Conservation (phyloP, 1,140 invertebrate species). For the Sitophilus oryzae region DNA sequence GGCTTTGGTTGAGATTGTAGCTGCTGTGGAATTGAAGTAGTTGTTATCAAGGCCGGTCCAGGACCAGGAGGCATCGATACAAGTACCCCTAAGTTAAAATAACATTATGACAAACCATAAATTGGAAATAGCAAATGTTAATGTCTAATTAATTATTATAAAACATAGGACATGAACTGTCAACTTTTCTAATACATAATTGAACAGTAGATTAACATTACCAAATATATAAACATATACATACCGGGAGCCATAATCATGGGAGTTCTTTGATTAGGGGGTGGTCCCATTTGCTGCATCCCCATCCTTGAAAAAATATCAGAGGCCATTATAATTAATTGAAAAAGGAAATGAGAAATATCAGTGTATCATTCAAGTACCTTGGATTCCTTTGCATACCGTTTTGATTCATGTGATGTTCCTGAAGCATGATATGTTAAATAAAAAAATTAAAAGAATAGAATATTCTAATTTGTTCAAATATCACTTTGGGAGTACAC, state of each 20-base stretch:
- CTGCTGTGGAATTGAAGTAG: constrained; percentile 37
- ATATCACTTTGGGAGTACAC: constrained; percentile 16
- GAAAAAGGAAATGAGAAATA: too few species aligned
- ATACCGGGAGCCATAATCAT: constrained; percentile 41
- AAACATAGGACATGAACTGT: too few species aligned
- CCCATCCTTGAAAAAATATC: constrained; percentile 32
- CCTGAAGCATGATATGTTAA: constrained; percentile 35
- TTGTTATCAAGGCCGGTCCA: constrained; percentile 39
- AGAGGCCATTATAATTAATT: constrained; percentile 1
- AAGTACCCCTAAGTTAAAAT: constrained; percentile 42
- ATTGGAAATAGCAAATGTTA: too few species aligned
- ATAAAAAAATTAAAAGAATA: constrained; percentile 19
- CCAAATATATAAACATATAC: constrained; percentile 4
- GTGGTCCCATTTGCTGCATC: constrained; percentile 42
- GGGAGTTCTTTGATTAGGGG: constrained; percentile 36
- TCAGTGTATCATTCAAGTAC: too few species aligned
- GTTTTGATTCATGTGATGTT: constrained; percentile 42
- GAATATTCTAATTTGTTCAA: neutral
- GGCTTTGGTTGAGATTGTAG: constrained; percentile 30
- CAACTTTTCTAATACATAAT: too few species aligned
- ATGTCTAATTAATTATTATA: too few species aligned
- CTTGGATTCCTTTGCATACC: constrained; percentile 42
- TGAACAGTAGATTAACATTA: too few species aligned
- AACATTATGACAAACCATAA: too few species aligned
- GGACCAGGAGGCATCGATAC: constrained; percentile 42